Evolutionary conservation across 2,888 invertebrate species (phyloP).

Genomic region (Sepiola atlantica): DNA sequence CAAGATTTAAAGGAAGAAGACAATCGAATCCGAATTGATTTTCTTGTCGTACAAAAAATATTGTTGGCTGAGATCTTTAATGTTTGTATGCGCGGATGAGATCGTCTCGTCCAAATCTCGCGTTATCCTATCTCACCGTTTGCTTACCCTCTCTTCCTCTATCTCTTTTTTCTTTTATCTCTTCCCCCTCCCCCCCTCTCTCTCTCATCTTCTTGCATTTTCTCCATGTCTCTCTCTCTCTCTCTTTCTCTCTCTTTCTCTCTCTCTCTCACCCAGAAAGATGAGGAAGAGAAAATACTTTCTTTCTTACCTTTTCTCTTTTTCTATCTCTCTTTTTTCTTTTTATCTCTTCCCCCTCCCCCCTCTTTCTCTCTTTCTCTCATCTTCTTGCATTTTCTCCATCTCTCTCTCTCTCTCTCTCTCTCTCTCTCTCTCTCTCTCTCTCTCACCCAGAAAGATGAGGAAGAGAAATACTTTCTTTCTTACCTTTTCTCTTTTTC

Average conservation of each 20-base stretch:
- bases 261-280: not conserved
- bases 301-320: constrained; percentile 37
- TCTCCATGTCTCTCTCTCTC: constrained; percentile 37
- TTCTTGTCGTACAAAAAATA: not conserved
- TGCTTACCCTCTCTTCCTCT: not conserved
- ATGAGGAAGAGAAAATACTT: too few species aligned
- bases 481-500: not conserved
- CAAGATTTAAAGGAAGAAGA: not conserved
- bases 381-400: not conserved
- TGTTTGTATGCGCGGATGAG: not conserved
- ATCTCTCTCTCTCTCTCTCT: not conserved
- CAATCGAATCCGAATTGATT: constrained; percentile 35
- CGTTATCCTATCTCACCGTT: not conserved
- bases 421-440: constrained; percentile 40
- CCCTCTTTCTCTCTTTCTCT: not conserved
- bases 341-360: not conserved
- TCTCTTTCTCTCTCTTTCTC: constrained; percentile 39
- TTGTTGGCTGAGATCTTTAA: not conserved
- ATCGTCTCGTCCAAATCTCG: not conserved
- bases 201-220: not conserved
- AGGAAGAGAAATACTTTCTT: too few species aligned
- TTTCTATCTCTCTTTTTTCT: constrained; percentile 45
- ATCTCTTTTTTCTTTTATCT: not conserved
- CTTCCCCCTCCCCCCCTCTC: not conserved
- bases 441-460: too few species aligned